Conservation (phyloP, 2,888 invertebrate genomes). For the Ormyrus rosae region DNA sequence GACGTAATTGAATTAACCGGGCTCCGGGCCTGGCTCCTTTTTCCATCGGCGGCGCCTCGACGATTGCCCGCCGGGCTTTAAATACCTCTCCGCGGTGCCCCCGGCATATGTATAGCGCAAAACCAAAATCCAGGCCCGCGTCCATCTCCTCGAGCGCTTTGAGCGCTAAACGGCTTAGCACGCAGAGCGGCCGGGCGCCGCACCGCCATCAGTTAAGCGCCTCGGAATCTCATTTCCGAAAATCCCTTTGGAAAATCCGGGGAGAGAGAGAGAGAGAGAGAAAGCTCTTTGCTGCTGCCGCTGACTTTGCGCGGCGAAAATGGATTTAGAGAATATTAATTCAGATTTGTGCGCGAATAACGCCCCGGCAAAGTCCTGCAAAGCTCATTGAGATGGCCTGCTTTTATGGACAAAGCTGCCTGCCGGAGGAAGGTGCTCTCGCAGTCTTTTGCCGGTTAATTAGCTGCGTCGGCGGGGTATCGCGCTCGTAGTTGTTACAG, state of each 20-base stretch:
- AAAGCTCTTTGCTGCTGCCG: not conserved
- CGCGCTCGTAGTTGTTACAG: no score
- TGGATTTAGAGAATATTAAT: not conserved
- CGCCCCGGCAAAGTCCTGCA: no score
- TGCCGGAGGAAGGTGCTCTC: not conserved
- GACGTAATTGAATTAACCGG: constrained; percentile 10
- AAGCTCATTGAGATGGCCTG: no score
- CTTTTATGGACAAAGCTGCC: no score
- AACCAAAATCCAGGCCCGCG: constrained; percentile 41
- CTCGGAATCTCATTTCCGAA: constrained; percentile 55
- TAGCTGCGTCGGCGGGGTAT: no score
- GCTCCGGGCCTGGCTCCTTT: not conserved
- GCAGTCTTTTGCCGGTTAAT: no score
- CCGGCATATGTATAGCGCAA: not conserved
- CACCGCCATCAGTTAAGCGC: constrained; percentile 35
- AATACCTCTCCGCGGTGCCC: not conserved
- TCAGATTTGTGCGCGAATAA: not conserved
- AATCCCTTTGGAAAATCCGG: constrained; percentile 51
- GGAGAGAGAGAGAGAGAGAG: not conserved
- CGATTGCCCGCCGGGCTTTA: not conserved
- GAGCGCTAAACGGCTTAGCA: constrained; percentile 51
- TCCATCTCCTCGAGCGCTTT: constrained; percentile 33
- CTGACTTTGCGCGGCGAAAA: not conserved
- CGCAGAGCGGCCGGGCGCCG: not conserved
- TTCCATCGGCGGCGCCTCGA: not conserved